Evolutionary conservation across 2,113 vertebrate species (phyloP).

Genomic region (Cebus imitator): DNA sequence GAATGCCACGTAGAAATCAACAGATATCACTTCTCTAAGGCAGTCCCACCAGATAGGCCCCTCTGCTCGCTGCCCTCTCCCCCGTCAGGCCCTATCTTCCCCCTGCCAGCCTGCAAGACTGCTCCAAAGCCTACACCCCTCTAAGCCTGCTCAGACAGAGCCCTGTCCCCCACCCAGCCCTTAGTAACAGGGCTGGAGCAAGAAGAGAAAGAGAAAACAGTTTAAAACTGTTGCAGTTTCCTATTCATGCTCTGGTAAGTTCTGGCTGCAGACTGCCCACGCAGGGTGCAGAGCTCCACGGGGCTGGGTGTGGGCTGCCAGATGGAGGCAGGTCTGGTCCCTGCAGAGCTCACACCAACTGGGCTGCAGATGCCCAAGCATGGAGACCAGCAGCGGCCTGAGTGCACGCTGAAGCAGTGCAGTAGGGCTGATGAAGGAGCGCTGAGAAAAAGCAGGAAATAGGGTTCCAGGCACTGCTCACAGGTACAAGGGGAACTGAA

Average conservation of each 20-base stretch:
- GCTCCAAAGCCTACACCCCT: background rate
- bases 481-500: too few species aligned
- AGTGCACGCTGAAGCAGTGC: rapidly evolving
- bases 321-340: background rate
- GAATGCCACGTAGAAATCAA: background rate
- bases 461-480: background rate
- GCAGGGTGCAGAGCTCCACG: too few species aligned
- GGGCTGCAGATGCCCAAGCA: background rate
- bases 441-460: background rate
- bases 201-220: background rate
- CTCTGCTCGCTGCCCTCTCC: too few species aligned
- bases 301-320: too few species aligned
- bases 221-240: background rate
- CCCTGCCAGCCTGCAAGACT: rapidly evolving
- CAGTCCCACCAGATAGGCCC: background rate
- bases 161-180: background rate
- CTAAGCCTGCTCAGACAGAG: background rate
- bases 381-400: background rate
- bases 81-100: background rate
- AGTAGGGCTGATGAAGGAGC: background rate
- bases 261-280: rapidly evolving
- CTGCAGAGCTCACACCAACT: background rate
- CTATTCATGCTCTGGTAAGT: rapidly evolving
- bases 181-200: background rate
- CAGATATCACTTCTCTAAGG: background rate